Percentiles rank a stretch among this genome's conserved stretches.
Evolutionary conservation across 2,797 vertebrate species (phyloP).

Genomic region (Ctenopoma multispine): DNA sequence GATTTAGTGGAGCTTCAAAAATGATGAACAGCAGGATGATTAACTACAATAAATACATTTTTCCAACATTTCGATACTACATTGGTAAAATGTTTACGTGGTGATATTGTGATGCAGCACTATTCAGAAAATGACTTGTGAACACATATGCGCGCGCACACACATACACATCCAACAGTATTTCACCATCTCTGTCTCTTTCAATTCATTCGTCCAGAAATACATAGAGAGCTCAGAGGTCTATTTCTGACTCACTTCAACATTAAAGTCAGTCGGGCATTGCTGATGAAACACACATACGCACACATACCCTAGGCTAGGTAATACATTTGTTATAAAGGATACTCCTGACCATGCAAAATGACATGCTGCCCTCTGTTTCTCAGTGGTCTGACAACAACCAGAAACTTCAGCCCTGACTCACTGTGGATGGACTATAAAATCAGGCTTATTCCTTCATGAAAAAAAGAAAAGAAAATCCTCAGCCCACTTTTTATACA

Average conservation of each 20-base stretch:
- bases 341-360: slow-evolving; percentile 54
- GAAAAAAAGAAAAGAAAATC: slow-evolving; percentile 19
- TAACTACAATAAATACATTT: neutral
- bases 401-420: slow-evolving; percentile 33
- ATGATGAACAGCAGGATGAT: neutral
- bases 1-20: neutral
- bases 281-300: slow-evolving; percentile 49
- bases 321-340: slow-evolving; percentile 53
- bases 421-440: slow-evolving; percentile 14
- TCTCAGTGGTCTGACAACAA: slow-evolving; percentile 28
- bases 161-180: slow-evolving; percentile 20
- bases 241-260: slow-evolving; percentile 68
- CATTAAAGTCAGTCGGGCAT: slow-evolving; percentile 63
- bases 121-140: slow-evolving; percentile 19
- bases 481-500: slow-evolving; percentile 23
- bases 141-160: slow-evolving; percentile 6
- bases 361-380: slow-evolving; percentile 43
- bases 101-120: slow-evolving; percentile 6
- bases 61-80: neutral
- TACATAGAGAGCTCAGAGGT: slow-evolving; percentile 57
- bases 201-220: slow-evolving; percentile 54
- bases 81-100: slow-evolving; percentile 1
- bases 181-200: slow-evolving; percentile 58
- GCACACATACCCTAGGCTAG: slow-evolving; percentile 34
- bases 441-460: slow-evolving; percentile 24